phyloP scores from a whole-genome alignment of 2,797 vertebrate species.

The Phrynocephalus guinanensis region DNA sequence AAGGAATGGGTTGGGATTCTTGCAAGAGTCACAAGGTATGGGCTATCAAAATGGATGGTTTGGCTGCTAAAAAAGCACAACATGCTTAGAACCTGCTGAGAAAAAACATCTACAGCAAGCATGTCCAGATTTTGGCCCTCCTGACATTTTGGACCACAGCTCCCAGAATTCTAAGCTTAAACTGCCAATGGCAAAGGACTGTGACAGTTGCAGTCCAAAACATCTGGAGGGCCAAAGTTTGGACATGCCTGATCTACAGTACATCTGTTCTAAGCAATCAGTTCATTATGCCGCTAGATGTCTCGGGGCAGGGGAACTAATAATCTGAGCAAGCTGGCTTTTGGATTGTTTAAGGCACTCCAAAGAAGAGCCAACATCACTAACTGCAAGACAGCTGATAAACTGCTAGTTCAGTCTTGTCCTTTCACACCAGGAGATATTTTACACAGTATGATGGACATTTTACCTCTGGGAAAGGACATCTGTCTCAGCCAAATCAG shows the following conservation, averaged over 20 bases:
- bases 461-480: rapidly evolving
- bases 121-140: no score
- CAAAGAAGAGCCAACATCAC: background rate
- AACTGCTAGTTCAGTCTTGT: background rate
- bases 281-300: background rate
- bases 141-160: no score
- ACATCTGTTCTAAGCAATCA: background rate
- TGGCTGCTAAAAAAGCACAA: background rate
- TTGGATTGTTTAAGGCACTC: background rate
- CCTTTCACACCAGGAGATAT: background rate
- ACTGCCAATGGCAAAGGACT: no score
- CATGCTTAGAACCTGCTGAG: background rate
- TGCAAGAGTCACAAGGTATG: background rate
- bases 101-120: background rate
- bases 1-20: background rate
- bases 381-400: background rate
- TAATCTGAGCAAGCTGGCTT: background rate
- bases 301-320: background rate
- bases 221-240: no score
- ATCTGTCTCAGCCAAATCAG: constrained; percentile 32
- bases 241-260: background rate
- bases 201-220: no score
- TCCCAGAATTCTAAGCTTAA: no score
- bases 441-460: constrained; percentile 1
- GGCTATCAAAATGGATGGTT: background rate